Evolutionary conservation across 2,888 invertebrate genomes (phyloP).

Genomic region (Bibio marci): DNA sequence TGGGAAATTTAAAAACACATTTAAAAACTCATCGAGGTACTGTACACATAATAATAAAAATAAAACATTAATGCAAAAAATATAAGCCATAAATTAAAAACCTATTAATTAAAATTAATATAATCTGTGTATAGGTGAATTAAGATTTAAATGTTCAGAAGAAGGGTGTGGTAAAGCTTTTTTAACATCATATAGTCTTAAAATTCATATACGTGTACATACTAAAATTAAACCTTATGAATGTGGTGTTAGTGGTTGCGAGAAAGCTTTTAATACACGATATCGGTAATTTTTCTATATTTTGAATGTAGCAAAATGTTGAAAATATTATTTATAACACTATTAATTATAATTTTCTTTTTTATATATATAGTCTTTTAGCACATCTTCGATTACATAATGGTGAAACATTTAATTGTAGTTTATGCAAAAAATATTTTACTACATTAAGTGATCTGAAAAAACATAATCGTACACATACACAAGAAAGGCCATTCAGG

Average conservation of each 20-base stretch:
- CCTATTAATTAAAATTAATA: background rate
- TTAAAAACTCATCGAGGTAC: constrained; percentile 91
- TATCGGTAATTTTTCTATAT: constrained; percentile 43
- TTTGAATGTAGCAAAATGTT: no score
- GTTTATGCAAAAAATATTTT: constrained; percentile 76
- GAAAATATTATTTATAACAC: no score
- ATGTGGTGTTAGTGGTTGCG: constrained; percentile 66
- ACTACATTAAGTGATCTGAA: constrained; percentile 87
- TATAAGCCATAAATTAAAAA: no score
- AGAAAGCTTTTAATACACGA: constrained; percentile 85
- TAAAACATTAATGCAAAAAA: no score
- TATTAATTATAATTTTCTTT: no score
- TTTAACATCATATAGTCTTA: constrained; percentile 84
- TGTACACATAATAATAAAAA: no score
- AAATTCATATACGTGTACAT: constrained; percentile 86
- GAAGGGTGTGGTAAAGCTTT: constrained; percentile 82
- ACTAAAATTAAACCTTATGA: constrained; percentile 85
- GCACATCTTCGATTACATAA: constrained; percentile 86
- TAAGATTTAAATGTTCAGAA: constrained; percentile 79
- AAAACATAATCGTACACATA: constrained; percentile 85
- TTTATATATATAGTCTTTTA: constrained; percentile 48
- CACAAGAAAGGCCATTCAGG: constrained; percentile 80
- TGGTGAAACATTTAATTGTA: constrained; percentile 88
- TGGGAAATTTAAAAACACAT: constrained; percentile 86
- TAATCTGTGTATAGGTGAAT: constrained; percentile 51